These are phyloP conservation scores for Callospermophilus lateralis DNA, from an alignment of 2,113 vertebrate species.

Conservation along the genomic window DNA sequence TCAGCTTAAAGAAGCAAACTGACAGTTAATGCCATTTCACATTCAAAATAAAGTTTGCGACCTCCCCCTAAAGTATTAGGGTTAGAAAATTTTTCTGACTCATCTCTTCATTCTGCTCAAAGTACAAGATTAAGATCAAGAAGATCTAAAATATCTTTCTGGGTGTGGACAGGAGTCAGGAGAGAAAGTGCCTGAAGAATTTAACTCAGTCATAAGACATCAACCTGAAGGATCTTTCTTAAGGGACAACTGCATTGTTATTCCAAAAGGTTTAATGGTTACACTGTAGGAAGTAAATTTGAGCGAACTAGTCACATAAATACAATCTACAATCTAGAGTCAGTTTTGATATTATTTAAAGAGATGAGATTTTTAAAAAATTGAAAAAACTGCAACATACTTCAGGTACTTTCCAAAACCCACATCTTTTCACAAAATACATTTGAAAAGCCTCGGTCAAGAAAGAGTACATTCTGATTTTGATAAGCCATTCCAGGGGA, in stretches of 20 bases:
- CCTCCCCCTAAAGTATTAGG: neutral
- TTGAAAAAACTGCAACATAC: neutral
- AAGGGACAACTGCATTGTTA: slow-evolving; percentile 48
- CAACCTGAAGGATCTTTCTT: neutral
- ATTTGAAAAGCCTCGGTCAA: slow-evolving; percentile 1
- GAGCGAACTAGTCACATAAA: slow-evolving; percentile 30
- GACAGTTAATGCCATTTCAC: neutral
- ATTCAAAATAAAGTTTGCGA: slow-evolving; percentile 46
- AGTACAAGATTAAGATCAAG: slow-evolving; percentile 49
- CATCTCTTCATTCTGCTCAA: slow-evolving; percentile 63
- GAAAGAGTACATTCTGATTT: neutral
- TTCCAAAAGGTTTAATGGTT: slow-evolving; percentile 2
- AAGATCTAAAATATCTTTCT: slow-evolving; percentile 51
- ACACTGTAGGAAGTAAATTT: slow-evolving; percentile 43
- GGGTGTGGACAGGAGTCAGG: slow-evolving; percentile 32
- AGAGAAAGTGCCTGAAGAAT: slow-evolving; percentile 46
- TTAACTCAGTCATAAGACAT: slow-evolving; percentile 14
- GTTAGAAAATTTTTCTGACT: slow-evolving; percentile 54
- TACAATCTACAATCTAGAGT: neutral
- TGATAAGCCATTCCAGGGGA: neutral
- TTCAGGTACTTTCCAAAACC: slow-evolving; percentile 39
- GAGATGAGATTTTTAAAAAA: neutral
- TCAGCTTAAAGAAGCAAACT: slow-evolving; percentile 41
- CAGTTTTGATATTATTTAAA: neutral
- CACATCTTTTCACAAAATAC: neutral